Evolutionary conservation across 1,140 invertebrate genomes (phyloP), one percentile per base, ranked within the genome.

Genomic region (silkworm (Bombyx mori)): DNA sequence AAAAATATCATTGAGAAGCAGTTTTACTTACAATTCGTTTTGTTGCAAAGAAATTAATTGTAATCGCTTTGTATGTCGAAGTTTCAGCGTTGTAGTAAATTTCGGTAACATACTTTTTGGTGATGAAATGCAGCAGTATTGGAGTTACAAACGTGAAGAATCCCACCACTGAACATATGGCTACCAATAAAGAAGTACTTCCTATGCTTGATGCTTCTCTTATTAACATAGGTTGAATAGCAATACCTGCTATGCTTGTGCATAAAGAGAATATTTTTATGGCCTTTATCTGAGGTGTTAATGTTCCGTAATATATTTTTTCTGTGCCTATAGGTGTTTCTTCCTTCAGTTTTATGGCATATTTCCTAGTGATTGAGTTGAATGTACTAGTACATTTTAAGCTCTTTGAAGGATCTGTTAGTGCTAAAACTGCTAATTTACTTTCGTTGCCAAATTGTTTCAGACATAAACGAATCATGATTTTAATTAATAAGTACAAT

Each of bases 121-220:
- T 93, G 10, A 98, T 86, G 6, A 91, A 87, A 88, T 98, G 95
- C 59, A 98, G 85, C 35, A 98, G 73, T 18, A 96, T 49, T 1
- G 97, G 97, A 6, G 95, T 97, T 0, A 92, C 85, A 68, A 97
- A 92, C 5, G 95, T 93, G 73, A 97, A 95, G 65, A 96, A 91
- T 26, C 92, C 93, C 1, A 95, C 88, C 48, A 93, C 86, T 1
- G 90, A 89, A 65, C 91, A 92, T 6, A 93, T 57, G 5, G 89
- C 91, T 56, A 93, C 73, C 0, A 91, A 77, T 49, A 91, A 77
- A 5, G 83, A 77, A 0, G 91, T 88, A 46, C 89, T 76, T 50
- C 90, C 90, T 6, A 91, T 82, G 43, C 90, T 86, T 18, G 89
- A 58, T 22, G 91, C 86, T 79, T 93, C 91, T 45, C 88, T 79